Conservation (phyloP, 1,140 invertebrate species). For the Vanessa tameamea region DNA sequence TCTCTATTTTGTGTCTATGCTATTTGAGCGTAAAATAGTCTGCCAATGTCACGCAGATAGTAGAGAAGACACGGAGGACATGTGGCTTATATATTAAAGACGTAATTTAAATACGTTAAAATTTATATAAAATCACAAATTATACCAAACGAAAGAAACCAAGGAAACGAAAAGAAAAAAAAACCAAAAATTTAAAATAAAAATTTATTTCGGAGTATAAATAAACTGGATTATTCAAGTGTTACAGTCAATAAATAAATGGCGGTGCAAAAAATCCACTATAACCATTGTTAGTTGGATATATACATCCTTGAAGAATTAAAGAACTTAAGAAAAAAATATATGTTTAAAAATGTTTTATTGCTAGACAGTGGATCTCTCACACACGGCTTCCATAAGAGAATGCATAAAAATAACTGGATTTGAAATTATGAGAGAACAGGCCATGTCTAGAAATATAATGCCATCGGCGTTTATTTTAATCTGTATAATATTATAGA, state of each 20-base stretch:
- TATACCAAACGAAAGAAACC: neutral
- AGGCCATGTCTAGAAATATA: no score
- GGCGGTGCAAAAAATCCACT: slow-evolving; percentile 26
- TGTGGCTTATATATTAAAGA: no score
- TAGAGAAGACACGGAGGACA: no score
- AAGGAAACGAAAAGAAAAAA: slow-evolving; percentile 36
- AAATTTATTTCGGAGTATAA: slow-evolving; percentile 65
- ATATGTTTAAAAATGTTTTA: no score
- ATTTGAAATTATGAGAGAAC: no score
- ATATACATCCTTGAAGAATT: neutral
- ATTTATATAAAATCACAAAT: neutral
- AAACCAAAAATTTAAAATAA: slow-evolving; percentile 62
- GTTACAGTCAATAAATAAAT: slow-evolving; percentile 48
- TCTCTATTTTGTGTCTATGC: no score
- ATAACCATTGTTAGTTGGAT: neutral
- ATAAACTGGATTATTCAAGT: slow-evolving; percentile 63
- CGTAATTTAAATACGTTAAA: neutral
- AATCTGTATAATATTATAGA: slow-evolving; percentile 25
- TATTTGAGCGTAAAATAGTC: no score
- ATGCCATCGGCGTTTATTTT: neutral
- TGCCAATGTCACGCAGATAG: no score
- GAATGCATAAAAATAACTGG: no score
- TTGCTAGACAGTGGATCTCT: no score
- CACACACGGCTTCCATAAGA: no score
- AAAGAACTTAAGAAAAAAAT: neutral